Percentiles rank a stretch among this genome's conserved stretches.
Conservation (phyloP, 2,797 vertebrate species). For the Chromis chromis region DNA sequence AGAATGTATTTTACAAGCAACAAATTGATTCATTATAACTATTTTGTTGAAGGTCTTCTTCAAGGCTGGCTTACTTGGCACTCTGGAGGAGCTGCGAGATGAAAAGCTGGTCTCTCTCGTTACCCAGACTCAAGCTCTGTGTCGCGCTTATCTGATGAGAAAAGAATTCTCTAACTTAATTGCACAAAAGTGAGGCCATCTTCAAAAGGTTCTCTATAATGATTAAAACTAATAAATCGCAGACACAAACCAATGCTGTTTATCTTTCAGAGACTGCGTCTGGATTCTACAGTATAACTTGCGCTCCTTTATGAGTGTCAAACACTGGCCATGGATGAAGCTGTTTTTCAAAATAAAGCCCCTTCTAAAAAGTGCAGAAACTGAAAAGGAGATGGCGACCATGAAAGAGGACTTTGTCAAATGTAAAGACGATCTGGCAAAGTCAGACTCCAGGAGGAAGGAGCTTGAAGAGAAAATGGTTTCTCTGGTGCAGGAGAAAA, state of each 20-base stretch:
- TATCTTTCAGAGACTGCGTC: conserved; percentile 65
- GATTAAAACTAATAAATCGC: neutral
- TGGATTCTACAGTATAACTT: conserved; percentile 89
- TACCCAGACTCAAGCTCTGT: conserved; percentile 85
- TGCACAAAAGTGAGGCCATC: conserved; percentile 73
- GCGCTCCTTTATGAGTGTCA: conserved; percentile 90
- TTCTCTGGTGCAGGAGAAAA: conserved; percentile 88
- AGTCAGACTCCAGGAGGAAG: conserved; percentile 85
- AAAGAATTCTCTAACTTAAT: conserved; percentile 84
- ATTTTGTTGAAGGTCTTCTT: conserved; percentile 69
- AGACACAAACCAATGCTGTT: neutral
- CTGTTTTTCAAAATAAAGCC: conserved; percentile 92
- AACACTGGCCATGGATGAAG: conserved; percentile 94
- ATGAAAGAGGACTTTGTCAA: conserved; percentile 85
- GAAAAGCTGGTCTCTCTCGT: conserved; percentile 86
- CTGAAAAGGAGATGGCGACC: conserved; percentile 90
- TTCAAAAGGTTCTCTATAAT: neutral
- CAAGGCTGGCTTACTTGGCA: conserved; percentile 88
- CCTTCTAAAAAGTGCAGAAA: conserved; percentile 89
- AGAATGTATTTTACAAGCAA: no score
- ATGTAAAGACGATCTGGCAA: conserved; percentile 85
- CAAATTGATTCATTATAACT: neutral
- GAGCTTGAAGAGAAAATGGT: conserved; percentile 92
- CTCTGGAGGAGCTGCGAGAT: conserved; percentile 88
- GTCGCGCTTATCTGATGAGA: conserved; percentile 85